Evolutionary conservation across 2,113 vertebrate genomes (phyloP), one percentile per base, ranked within the genome.

Genomic region (Rostratula benghalensis): DNA sequence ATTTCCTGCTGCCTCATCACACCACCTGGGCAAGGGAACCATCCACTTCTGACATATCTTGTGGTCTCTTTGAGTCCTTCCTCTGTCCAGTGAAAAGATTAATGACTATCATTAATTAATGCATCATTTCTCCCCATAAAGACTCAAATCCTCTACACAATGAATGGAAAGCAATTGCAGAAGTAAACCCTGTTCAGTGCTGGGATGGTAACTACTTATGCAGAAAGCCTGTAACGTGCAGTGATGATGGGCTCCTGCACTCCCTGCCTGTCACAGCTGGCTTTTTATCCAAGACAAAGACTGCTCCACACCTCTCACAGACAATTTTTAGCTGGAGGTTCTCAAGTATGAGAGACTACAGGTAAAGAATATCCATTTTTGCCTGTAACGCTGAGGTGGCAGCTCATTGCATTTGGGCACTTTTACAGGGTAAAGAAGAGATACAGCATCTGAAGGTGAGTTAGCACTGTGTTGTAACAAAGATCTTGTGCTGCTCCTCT

Each of bases 361-460:
- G 17, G 28, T 50, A 6, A 39, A 39, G 21, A 54, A 50, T 33
- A 31, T 56, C 20, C 53, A 22, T 41, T 76, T 76, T 64, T 54
- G 2, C 5, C 35, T 3, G 1, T 10, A 48, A 12, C 1, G 7
- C 27, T 41, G 33, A 39, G 35, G 10, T 6, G 24, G 13, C 11
- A 51, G 24, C 20, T 46, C 46, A 21, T 88, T 87, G 17, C 0
- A 64, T 64, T 51, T 7, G 25, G 30, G 4, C 3, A 21, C n/a
- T 81, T 74, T 53, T 39, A 30, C 23, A 37, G 48, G 15, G 18
- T 41, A 39, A 65, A 41, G 54, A 79, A 54, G 43, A 69, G 16
- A 24, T 23, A 15, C 2, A 33, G 8, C 25, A 51, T 27, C 35
- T n/a, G 35, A 63, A 74, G 24, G 7, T 67, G 51, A 57, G 31